phyloP scores from a whole-genome alignment of 1,140 invertebrate species.

The Listronotus oregonensis region DNA sequence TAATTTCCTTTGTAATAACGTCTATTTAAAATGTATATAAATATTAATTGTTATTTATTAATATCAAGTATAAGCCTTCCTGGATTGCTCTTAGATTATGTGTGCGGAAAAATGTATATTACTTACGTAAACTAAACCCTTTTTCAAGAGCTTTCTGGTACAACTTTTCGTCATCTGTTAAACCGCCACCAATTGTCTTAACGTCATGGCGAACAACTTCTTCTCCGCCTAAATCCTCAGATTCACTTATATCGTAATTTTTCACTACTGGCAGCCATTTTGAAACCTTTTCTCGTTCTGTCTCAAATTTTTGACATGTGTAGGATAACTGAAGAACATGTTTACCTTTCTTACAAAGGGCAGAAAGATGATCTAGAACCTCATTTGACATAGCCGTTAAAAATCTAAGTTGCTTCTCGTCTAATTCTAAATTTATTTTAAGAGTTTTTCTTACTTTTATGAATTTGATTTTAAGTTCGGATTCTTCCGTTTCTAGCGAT shows the following conservation, averaged over 20 bases:
- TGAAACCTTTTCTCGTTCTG: slow-evolving; percentile 41
- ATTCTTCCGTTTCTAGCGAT: slow-evolving; percentile 25
- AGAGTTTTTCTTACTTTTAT: slow-evolving; percentile 26
- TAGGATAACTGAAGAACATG: slow-evolving; percentile 41
- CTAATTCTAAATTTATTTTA: slow-evolving; percentile 38
- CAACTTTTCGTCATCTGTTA: slow-evolving; percentile 32
- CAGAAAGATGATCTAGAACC: slow-evolving; percentile 38
- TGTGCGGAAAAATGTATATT: neutral
- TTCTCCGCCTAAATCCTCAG: neutral
- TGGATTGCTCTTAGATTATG: too few species aligned
- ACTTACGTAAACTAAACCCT: slow-evolving; percentile 8
- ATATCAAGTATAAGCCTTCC: too few species aligned
- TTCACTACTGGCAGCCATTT: slow-evolving; percentile 34
- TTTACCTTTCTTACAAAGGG: slow-evolving; percentile 38
- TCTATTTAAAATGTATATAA: too few species aligned
- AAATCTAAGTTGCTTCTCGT: slow-evolving; percentile 43
- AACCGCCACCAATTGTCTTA: neutral
- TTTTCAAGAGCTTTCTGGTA: slow-evolving; percentile 12
- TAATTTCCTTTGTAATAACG: too few species aligned
- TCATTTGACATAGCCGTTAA: slow-evolving; percentile 40
- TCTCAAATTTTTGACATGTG: slow-evolving; percentile 49
- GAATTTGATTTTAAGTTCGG: slow-evolving; percentile 22
- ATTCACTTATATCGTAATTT: neutral
- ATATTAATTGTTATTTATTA: too few species aligned
- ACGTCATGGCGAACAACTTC: neutral